A percentile compares a stretch with the other conserved stretches of the same genome.
Evolutionary conservation across 2,888 invertebrate genomes (phyloP).

Genomic region (Conchocele bisecta): DNA sequence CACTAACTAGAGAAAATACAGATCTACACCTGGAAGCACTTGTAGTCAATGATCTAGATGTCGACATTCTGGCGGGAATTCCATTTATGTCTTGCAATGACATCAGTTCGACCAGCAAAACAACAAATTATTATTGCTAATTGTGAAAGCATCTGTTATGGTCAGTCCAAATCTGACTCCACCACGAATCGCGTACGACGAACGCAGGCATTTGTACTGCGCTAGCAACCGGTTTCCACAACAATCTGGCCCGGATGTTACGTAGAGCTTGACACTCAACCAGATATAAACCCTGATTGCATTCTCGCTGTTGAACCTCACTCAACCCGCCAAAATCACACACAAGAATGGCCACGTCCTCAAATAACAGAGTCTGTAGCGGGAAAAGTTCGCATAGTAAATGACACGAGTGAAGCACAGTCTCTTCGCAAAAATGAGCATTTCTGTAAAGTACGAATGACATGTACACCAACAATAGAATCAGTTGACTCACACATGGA

Average conservation of each 20-base stretch:
- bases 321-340: neutral
- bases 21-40: conserved; percentile 25
- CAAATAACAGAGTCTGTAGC: conserved; percentile 29
- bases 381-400: conserved; percentile 36
- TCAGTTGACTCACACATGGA: no score
- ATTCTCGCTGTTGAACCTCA: neutral
- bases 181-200: conserved; percentile 6
- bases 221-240: neutral
- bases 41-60: conserved; percentile 47
- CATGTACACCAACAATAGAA: no score
- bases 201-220: conserved; percentile 8
- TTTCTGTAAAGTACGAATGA: conserved; percentile 30
- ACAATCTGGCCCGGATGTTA: conserved; percentile 7
- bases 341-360: conserved; percentile 5
- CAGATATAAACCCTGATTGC: conserved; percentile 2
- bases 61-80: conserved; percentile 56
- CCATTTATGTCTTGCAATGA: conserved; percentile 62
- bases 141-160: conserved; percentile 14
- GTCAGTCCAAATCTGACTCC: neutral
- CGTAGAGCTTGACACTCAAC: conserved; percentile 7
- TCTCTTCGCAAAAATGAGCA: conserved; percentile 35
- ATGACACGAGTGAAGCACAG: conserved; percentile 33
- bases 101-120: conserved; percentile 52
- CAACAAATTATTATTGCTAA: conserved; percentile 36
- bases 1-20: conserved; percentile 9